Percentiles rank a stretch among this genome's conserved stretches.
These are phyloP conservation scores for Horisme vitalbata DNA, from an alignment of 2,888 invertebrate genomes.

Conservation along the genomic window DNA sequence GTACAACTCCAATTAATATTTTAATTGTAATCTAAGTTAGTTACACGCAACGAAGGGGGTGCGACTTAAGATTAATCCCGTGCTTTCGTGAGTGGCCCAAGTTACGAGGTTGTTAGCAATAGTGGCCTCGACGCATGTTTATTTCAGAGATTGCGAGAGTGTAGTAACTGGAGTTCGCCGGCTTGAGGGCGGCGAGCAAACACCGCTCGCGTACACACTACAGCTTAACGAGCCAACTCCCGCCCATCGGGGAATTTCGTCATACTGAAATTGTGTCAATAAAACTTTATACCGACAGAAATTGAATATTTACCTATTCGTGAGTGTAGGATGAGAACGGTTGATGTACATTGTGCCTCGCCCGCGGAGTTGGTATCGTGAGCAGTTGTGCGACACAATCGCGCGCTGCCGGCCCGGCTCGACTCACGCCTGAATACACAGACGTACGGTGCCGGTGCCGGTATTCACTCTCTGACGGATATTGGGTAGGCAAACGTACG, in stretches of 20 bases:
- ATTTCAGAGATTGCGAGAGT: constrained; percentile 73
- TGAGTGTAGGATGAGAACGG: constrained; percentile 40
- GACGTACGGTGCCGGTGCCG: constrained; percentile 33
- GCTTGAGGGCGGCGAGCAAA: constrained; percentile 65
- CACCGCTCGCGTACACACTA: constrained; percentile 55
- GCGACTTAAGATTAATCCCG: constrained; percentile 61
- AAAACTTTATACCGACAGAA: constrained; percentile 51
- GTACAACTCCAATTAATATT: constrained; percentile 52
- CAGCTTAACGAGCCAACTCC: constrained; percentile 69
- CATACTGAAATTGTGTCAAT: constrained; percentile 51
- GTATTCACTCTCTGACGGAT: constrained; percentile 60
- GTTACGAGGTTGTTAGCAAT: constrained; percentile 66
- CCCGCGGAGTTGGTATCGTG: constrained; percentile 60
- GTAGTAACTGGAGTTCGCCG: constrained; percentile 71
- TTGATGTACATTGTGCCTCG: constrained; percentile 49
- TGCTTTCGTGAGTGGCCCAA: constrained; percentile 56
- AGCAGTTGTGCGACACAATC: constrained; percentile 47
- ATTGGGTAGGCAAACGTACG: constrained; percentile 63
- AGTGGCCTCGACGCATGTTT: constrained; percentile 70
- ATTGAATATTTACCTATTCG: constrained; percentile 51
- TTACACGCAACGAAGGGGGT: constrained; percentile 50
- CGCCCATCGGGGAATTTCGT: constrained; percentile 58
- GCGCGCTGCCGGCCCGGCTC: constrained; percentile 28
- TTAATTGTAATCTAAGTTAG: constrained; percentile 61
- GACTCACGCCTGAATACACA: constrained; percentile 61